Base-by-base conservation (phyloP, 2,797 vertebrate genomes). In the Clarias pachynema region DNA sequence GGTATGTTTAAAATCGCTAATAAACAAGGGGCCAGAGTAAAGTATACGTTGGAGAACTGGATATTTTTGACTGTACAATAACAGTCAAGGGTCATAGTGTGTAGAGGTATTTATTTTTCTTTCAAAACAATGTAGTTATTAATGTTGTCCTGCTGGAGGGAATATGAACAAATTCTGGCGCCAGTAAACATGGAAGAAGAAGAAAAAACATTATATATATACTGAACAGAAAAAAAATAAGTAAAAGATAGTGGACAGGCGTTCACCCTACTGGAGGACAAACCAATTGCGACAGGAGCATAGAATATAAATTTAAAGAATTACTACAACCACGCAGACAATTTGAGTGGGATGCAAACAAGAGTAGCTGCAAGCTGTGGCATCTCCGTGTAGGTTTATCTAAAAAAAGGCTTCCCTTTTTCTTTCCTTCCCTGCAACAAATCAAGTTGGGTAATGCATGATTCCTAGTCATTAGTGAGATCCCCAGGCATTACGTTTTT, bases 281-380 rank as follows among this genome's bases (percentile, higher is more conserved):
- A 78, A 59, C 8, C 29, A 22, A 24, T 34, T 24, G 53, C 34
- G 74, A 59, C 74, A 78, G 56, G 56, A 59, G 74, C 56, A 59
- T 24, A 60, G 20, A 59, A 78, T 59, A 59, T 34, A 78, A 78
- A 60, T 78, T 24, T 78, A 78, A 78, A 78, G 37, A 12, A 66
- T 65, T 24, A 59, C 74, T 78, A 34, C 20, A 24, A 60, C 53
- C 74, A 59, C 31, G 15, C 29, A 34, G 56, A 37, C 29, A 34
- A 60, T 20, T 4, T 69, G 31, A 37, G 56, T 59, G 26, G 12
- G 53, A 20, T 78, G 56, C 56, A 60, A 78, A 60, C 29, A 59
- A 77, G 29, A 59, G 12, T 29, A 78, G 74, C 74, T 34, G 74
- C 10, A 59, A 34, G 74, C 53, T 77, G 74, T 24, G 56, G 29